Percentiles rank a stretch among this genome's conserved stretches.
Evolutionary conservation across 1,140 invertebrate species (phyloP).

Genomic region (Drosophila malerkotliana): DNA sequence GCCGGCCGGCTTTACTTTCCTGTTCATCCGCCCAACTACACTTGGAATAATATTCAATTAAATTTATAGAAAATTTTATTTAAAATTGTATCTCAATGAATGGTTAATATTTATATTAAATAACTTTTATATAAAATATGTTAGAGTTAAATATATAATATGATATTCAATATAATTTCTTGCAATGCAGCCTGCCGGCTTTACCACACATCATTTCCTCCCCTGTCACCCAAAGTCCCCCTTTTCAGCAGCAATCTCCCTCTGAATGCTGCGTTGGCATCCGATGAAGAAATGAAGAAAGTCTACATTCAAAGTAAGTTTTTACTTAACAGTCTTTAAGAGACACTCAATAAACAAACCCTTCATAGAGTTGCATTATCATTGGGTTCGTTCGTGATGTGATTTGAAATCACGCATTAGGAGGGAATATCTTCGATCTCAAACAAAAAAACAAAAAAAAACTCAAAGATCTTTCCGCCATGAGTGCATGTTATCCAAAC

Average conservation of each 20-base stretch:
- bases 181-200: conserved; percentile 10
- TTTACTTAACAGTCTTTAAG: conserved; percentile 18
- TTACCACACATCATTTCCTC: conserved; percentile 4
- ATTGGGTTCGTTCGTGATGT: conserved; percentile 34
- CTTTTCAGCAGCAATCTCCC: conserved; percentile 10
- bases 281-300: conserved; percentile 51
- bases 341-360: conserved; percentile 48
- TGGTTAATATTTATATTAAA: no score
- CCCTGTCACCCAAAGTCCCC: conserved; percentile 9
- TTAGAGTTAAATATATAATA: no score
- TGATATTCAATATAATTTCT: no score
- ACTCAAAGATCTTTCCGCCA: conserved; percentile 44
- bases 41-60: background rate
- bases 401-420: conserved; percentile 54
- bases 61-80: no score
- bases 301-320: conserved; percentile 50
- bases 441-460: conserved; percentile 27
- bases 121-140: no score
- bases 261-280: conserved; percentile 32
- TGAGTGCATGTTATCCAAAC: conserved; percentile 50
- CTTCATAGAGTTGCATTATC: conserved; percentile 58
- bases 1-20: conserved; percentile 33
- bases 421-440: conserved; percentile 36
- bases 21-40: conserved; percentile 3
- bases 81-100: no score